Evolutionary conservation across 2,797 vertebrate genomes (phyloP), one percentile per base, ranked within the genome.

Genomic region (Cyclopterus lumpus): DNA sequence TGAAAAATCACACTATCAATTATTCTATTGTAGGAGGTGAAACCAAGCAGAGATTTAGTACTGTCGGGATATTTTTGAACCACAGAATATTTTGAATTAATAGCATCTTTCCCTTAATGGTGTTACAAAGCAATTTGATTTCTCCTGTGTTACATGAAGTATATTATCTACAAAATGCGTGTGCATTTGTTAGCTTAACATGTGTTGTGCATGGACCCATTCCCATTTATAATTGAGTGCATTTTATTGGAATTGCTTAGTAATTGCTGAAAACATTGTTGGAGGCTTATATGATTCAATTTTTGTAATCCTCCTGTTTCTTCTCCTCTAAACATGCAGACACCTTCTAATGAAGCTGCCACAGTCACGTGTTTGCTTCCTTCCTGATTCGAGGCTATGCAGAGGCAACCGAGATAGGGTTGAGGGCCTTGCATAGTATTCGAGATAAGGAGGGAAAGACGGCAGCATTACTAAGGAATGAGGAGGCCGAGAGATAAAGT

Each of bases 401-500:
- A 55, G 69, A 72, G 72, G 73, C 18, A 0, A 58, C 63, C n/a
- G 7, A 73, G 73, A 81, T 62, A 79, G 57, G 62, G 69, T 48
- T 0, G 32, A 87, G 54, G 34, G 76, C 55, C 57, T 77, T 14
- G 66, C 67, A 63, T 51, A 82, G 70, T 57, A 80, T 78, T 69
- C 51, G 57, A 80, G 86, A 91, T 86, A 89, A 86, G 84, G 66
- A 61, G 10, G 30, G 53, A 67, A n/a, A 77, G 82, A 80, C 82
- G 69, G 80, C 32, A 24, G 51, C 69, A 83, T 85, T 83, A 80
- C 61, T 20, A 30, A 58, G 32, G 58, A 75, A 72, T 2, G 57
- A 77, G 65, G 62, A 54, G 59, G 67, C 55, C 30, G 8, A 0
- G 30, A 82, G 76, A 85, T 85, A 76, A 77, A 85, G 57, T 75